Percentiles rank a stretch among this genome's conserved stretches.
phyloP scores from a whole-genome alignment of 1,140 invertebrate species.

The Scaptomyza pallida region DNA sequence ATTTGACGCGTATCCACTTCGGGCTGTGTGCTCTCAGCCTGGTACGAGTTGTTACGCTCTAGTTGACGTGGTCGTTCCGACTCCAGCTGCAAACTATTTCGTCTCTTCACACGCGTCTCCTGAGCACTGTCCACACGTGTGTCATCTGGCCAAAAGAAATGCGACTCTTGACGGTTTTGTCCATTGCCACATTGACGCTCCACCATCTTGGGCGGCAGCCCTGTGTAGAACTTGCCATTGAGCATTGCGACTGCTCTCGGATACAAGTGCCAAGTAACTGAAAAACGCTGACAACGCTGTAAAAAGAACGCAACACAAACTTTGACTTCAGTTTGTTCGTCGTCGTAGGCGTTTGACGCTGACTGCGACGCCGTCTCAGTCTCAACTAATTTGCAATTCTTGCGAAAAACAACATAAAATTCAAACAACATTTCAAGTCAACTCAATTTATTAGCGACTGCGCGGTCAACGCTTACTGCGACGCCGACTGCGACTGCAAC shows the following conservation, averaged over 20 bases:
- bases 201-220: conserved; percentile 79
- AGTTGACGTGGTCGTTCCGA: conserved; percentile 11
- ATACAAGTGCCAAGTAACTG: conserved; percentile 52
- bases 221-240: conserved; percentile 81
- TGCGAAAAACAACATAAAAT: conserved; percentile 61
- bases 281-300: conserved; percentile 50
- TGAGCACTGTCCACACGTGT: conserved; percentile 60
- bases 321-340: not conserved
- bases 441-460: conserved; percentile 64
- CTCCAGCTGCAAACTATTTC: conserved; percentile 66
- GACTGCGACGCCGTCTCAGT: not conserved
- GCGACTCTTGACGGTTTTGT: conserved; percentile 71
- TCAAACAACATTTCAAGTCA: conserved; percentile 47
- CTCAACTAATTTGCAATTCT: conserved; percentile 79
- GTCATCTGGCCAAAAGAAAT: conserved; percentile 81
- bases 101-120: conserved; percentile 61
- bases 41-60: conserved; percentile 8
- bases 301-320: conserved; percentile 20
- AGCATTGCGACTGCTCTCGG: conserved; percentile 56
- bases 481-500: conserved; percentile 34
- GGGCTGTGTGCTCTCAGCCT: not conserved
- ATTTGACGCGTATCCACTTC: conserved; percentile 67
- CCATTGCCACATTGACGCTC: conserved; percentile 50
- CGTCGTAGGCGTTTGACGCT: conserved; percentile 62
- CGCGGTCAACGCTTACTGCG: conserved; percentile 3